Evolutionary conservation across 2,888 invertebrate genomes (phyloP), one percentile per base, ranked within the genome.

Genomic region (Drosophila mulleri): DNA sequence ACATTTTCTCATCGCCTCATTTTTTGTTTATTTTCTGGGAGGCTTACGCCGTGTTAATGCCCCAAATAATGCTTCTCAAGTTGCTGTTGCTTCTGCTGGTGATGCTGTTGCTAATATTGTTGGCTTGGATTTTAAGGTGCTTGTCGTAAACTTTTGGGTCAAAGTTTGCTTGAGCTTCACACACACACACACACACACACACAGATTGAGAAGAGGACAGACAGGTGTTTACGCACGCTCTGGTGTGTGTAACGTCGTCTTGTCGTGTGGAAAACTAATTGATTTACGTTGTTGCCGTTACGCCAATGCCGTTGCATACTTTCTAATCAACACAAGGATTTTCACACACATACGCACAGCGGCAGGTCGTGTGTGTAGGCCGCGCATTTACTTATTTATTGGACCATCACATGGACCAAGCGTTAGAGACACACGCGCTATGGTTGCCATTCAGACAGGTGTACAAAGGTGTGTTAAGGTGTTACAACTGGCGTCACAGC

Each of bases 191-290:
- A 41, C 9, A 37, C 45, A 48, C 58, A 48, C 54, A 42, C 44
- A 18, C 8, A 56, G 29, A 23, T 11, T 29, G 42, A 47, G n/a
- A 32, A 23, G 45, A 37, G 60, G 16, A 20, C 52, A 48, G 44
- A 52, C 63, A 78, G 74, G 68, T 76, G 66, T 61, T 70, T 62
- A 70, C 69, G 66, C 75, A 59, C 71, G 80, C 18, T n/a, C 16
- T n/a, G 9, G 18, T 48, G n/a, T 48, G 48, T 48, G 29, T 29
- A 59, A 44, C 76, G 64, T 62, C 67, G 58, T 60, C 77, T 80
- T 78, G 77, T 80, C 77, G 71, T 76, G 76, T 80, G 72, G 80
- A 68, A 78, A 80, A 80, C 81, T 78, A 78, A 78, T 78, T 78
- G 78, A 80, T 78, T 80, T 80, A 78, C 77, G 77, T 64, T 78